Conservation (phyloP, 2,888 invertebrate genomes). For the Saturnia pavonia region DNA sequence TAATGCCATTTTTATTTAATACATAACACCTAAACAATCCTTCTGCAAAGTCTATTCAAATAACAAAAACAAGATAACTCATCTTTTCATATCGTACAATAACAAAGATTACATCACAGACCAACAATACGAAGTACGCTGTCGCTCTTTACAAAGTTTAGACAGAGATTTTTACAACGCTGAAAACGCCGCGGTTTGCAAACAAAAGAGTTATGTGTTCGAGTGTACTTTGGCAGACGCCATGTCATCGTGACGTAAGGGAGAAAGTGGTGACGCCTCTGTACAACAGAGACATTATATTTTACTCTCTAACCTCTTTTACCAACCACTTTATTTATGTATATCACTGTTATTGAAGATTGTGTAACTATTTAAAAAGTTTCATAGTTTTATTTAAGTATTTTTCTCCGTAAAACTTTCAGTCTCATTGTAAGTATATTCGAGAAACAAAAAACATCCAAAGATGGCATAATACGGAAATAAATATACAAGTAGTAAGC, state of each 20-base stretch:
- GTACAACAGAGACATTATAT: background rate
- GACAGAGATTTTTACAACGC: constrained; percentile 46
- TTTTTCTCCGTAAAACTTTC: no score
- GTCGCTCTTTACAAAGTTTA: constrained; percentile 43
- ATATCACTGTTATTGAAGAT: no score
- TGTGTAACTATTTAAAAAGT: no score
- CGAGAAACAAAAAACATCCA: no score
- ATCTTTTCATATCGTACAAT: constrained; percentile 17
- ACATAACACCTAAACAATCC: background rate
- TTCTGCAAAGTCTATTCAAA: background rate
- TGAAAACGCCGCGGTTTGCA: constrained; percentile 46
- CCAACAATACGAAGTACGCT: constrained; percentile 34
- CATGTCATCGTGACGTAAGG: constrained; percentile 26
- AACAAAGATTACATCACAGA: constrained; percentile 37
- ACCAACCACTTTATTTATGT: background rate
- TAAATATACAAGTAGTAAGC: no score
- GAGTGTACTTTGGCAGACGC: constrained; percentile 49
- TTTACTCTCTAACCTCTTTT: constrained; percentile 4
- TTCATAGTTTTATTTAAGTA: no score
- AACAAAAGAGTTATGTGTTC: constrained; percentile 60
- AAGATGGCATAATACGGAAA: no score
- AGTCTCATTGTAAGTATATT: no score
- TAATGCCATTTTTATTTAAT: background rate
- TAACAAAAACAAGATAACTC: constrained; percentile 3
- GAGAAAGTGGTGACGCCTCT: constrained; percentile 9